Base-by-base conservation (phyloP, 2,797 vertebrate genomes). In the Pangasius macronema region DNA sequence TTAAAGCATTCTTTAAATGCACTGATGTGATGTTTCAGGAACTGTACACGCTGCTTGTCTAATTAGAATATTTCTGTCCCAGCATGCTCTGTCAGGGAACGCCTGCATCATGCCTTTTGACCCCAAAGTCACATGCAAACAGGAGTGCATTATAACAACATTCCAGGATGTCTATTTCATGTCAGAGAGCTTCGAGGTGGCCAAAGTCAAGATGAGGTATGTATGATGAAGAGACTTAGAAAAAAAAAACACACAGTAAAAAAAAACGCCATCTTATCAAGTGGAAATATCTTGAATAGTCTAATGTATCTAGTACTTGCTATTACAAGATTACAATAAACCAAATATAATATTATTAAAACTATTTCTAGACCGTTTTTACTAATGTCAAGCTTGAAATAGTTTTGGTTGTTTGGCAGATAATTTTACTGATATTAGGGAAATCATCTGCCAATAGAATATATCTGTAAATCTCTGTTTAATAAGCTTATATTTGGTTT, bases 111-210 rank as follows among this genome's bases (percentile, higher is more conserved):
- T 96, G 96, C 92, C 95, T 89, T 99, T 99, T 3, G 98, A 99
- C 93, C 98, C 98, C 30, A 97, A 95, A 93, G 97, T 96, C 77
- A 99, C 98, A 83, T 98, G 97, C 93, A 94, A 95, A 89, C 98
- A 99, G 93, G 98, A 99, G 94, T 99, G 98, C 93, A 97, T 99
- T 92, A 99, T 99, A 93, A 99, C 98, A 67, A 98, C 98, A 88
- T 99, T 99, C 93, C 98, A 99, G 93, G 98, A 99, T 7, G 97
- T 96, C 80, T 99, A 99, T 93, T 99, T 99, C 92, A 97, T 99
- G 89, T 99, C 98, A 0, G 98, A 99, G 93, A 98, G 98, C 95
- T 99, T 99, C 86, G 98, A 99, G 93, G 98, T 99, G 94, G 98
- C 98, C 93, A 99, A 99, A 93, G 97, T 98, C 93, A 98, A 98